phyloP scores from a whole-genome alignment of 1,140 invertebrate species.

The Pseudomyrmex dendroicus region DNA sequence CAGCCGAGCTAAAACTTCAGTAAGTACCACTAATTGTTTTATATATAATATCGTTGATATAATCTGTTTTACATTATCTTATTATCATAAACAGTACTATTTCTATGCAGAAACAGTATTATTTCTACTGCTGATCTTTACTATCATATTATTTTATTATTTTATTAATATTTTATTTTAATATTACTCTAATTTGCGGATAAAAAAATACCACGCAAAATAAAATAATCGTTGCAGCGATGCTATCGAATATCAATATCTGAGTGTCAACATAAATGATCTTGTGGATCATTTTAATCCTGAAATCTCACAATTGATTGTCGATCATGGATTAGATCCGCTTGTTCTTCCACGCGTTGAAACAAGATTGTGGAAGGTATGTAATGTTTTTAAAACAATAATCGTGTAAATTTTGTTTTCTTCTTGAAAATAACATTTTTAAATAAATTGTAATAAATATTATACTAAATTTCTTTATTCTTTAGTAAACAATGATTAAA shows the following conservation, averaged over 20 bases:
- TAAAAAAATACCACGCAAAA: neutral
- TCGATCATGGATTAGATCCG: conserved; percentile 11
- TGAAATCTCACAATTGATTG: neutral
- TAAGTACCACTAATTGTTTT: neutral
- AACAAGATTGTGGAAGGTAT: conserved; percentile 10
- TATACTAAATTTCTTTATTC: no score
- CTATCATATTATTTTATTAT: no score
- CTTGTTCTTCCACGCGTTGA: neutral
- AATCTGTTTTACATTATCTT: conserved; percentile 1
- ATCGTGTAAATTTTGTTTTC: no score
- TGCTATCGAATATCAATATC: neutral
- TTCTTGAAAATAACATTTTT: neutral
- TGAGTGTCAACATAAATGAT: neutral
- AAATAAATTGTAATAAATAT: no score
- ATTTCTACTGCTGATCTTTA: neutral
- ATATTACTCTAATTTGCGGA: neutral
- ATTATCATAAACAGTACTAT: no score
- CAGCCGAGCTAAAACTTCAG: neutral
- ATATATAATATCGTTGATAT: neutral
- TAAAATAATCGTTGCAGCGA: conserved; percentile 9
- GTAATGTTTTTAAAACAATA: neutral
- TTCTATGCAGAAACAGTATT: neutral
- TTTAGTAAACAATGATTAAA: neutral
- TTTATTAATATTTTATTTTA: neutral
- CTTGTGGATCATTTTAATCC: neutral